Evolutionary conservation across 2,113 vertebrate species (phyloP), one percentile per base, ranked within the genome.

Genomic region (Erpornis zantholeuca): DNA sequence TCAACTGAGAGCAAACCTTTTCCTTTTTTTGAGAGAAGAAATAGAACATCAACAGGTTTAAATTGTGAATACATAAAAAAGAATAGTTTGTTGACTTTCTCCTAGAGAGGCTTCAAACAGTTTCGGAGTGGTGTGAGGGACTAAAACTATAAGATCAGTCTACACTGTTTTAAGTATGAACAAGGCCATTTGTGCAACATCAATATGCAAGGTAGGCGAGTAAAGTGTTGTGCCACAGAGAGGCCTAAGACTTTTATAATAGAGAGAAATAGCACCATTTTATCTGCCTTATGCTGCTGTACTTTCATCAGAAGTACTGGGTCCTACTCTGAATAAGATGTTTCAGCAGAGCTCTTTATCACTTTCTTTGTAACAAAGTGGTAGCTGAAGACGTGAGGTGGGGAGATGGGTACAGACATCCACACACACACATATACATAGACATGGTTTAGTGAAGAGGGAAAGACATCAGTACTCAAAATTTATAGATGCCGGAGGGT

Each of bases 241-340:
- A 84, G 38, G 76, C 56, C 59, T 73, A 78, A 75, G 76, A 65
- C 19, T 92, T 95, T 59, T 54, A 31, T 44, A 93, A 85, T 2
- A 87, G 49, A 92, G 95, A 68, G 45, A 96, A 97, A 63, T 60
- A 75, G 77, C 44, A 87, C 53, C n/a, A 94, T 96, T 86, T 94
- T 81, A 69, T 86, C 95, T 94, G 86, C 82, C 45, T 90, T 88
- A 56, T 44, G 54, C 54, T 96, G 70, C 47, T 9, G 2, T 75
- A 75, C 63, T 92, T 92, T 64, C 35, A 70, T 86, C 59, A 25
- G 82, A 63, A 82, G 89, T 94, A 86, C 38, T 84, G 36, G 64
- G 22, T 91, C 47, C 53, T 29, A 3, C 76, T 86, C 38, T 71
- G 66, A 78, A 54, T 63, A 59, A 81, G 47, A 57, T 57, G 57